Evolutionary conservation across 2,797 vertebrate genomes (phyloP).

Genomic region (Gymnoscopelus braueri): DNA sequence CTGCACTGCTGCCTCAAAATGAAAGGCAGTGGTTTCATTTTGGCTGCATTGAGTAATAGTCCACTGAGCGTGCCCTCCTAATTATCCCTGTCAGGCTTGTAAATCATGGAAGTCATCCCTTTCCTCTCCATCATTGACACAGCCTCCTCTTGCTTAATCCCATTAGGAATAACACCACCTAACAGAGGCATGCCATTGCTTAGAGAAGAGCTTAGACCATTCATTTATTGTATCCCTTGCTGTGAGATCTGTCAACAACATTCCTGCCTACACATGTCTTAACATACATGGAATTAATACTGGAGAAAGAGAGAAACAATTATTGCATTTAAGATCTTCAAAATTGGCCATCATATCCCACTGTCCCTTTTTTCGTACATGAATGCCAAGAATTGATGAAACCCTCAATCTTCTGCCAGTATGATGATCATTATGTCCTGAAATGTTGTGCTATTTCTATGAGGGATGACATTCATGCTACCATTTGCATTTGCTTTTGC

Average conservation of each 20-base stretch:
- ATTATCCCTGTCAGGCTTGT: conserved; percentile 82
- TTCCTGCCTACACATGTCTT: neutral
- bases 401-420: neutral
- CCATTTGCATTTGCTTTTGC: conserved; percentile 4
- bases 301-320: too few species aligned
- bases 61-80: conserved; percentile 71
- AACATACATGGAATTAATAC: neutral
- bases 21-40: conserved; percentile 63
- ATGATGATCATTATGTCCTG: neutral
- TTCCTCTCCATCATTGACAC: conserved; percentile 61
- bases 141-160: conserved; percentile 72
- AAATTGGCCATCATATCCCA: too few species aligned
- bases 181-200: conserved; percentile 38
- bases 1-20: conserved; percentile 50
- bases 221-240: conserved; percentile 27
- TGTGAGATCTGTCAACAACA: conserved; percentile 17
- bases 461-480: neutral
- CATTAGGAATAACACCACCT: conserved; percentile 62
- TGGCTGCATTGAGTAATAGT: conserved; percentile 75
- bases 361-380: neutral
- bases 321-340: too few species aligned
- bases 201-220: conserved; percentile 19
- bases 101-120: conserved; percentile 72
- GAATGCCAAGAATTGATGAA: neutral
- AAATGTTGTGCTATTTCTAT: neutral